Percentiles rank a stretch among this genome's conserved stretches.
Evolutionary conservation across 1,140 invertebrate species (phyloP).

Genomic region (Andrena cerasifolii): DNA sequence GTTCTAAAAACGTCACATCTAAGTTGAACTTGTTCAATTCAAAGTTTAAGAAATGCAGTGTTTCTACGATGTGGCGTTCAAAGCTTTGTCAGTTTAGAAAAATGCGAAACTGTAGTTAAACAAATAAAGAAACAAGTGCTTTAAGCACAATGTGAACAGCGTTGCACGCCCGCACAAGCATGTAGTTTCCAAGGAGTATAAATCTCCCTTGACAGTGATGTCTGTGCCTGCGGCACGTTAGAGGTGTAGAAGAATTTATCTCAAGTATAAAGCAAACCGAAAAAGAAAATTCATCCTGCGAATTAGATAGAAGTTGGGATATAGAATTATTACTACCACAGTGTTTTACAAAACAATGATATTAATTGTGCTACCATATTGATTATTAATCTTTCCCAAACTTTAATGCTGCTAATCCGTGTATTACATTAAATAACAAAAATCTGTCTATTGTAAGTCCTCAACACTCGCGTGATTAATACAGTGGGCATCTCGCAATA

Average conservation of each 20-base stretch:
- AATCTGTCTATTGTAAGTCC: too few relatives aligned
- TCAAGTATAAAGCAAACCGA: conserved; percentile 48
- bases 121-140: conserved; percentile 56
- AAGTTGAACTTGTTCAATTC: neutral
- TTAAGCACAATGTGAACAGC: conserved; percentile 48
- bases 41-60: neutral
- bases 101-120: conserved; percentile 16
- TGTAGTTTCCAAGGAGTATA: conserved; percentile 63
- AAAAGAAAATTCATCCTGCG: conserved; percentile 25
- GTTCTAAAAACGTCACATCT: neutral
- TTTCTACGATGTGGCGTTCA: neutral
- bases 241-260: conserved; percentile 56
- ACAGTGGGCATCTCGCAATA: neutral
- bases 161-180: conserved; percentile 36
- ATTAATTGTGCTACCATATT: neutral
- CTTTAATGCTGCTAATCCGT: neutral
- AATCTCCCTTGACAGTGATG: conserved; percentile 76
- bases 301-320: conserved; percentile 46
- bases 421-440: too few relatives aligned
- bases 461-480: neutral
- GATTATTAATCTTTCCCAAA: neutral
- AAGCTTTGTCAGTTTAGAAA: neutral
- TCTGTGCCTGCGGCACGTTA: conserved; percentile 56
- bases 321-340: conserved; percentile 33
- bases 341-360: neutral